Evolutionary conservation across 2,113 vertebrate species (phyloP), one percentile per base, ranked within the genome.

Genomic region (Synodontis membranacea): DNA sequence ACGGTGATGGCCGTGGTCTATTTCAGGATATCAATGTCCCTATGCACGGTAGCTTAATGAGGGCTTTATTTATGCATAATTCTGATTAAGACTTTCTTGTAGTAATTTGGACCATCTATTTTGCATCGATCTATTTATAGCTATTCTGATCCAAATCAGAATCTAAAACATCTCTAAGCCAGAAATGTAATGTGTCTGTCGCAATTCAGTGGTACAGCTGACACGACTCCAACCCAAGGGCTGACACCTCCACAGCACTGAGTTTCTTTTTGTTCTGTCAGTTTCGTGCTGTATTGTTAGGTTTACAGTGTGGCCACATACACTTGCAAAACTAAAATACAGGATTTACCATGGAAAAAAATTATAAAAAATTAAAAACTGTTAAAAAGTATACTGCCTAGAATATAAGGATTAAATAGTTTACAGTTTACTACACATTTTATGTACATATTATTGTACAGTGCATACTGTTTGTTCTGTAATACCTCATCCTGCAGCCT

Each of bases 131-230:
- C 39, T 72, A 72, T 42, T 72, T 42, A 42, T 72, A 72, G 39
- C 8, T 25, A 44, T 42, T 42, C 68, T 72, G 68, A 72, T 42
- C 68, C 42, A 15, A 46, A 48, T n/a, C 44, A 6, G n/a, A n/a
- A 46, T 28, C 14, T 46, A 75, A 75, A 46, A 46, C 66, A 28
- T 11, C 60, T 28, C 60, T 34, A 48, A 82, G 44, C 37, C 9
- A 76, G 50, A 37, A 37, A 48, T 68, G 68, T 68, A n/a, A 46
- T 37, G 37, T 82, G 79, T 58, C 23, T 78, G 23, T 85, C 14
- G n/a, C 56, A 72, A 21, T 76, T 83, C 23, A 39, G 87, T 81
- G 70, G 66, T 11, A 62, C 44, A 72, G 83, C 68, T 88, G 87
- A 76, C 80, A 70, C n/a, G 39, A 84, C 80, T 82, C 70, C 76